phyloP scores from a whole-genome alignment of 2,888 invertebrate genomes.

The Apotomis turbidana region DNA sequence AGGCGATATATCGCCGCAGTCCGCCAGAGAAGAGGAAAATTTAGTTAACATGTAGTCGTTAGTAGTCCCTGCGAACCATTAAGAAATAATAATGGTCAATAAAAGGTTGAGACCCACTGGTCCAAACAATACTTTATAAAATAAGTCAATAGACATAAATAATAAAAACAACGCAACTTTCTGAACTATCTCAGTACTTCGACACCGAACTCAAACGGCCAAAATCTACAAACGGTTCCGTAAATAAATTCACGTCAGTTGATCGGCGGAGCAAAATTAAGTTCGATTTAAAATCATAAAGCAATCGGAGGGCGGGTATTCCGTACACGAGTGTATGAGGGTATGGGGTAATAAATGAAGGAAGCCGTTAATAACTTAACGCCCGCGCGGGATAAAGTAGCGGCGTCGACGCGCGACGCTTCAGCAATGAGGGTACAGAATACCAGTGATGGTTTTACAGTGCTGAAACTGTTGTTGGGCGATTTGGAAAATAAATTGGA shows the following conservation, averaged over 20 bases:
- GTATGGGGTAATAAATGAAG: constrained; percentile 49
- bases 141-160: neutral
- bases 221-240: constrained; percentile 24
- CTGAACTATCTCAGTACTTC: neutral
- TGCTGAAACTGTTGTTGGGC: constrained; percentile 20
- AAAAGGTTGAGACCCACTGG: too few relatives aligned
- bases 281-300: constrained; percentile 42
- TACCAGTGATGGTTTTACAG: constrained; percentile 22
- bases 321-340: constrained; percentile 45
- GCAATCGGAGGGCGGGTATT: constrained; percentile 43
- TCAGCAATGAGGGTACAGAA: constrained; percentile 39
- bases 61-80: too few relatives aligned
- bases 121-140: neutral
- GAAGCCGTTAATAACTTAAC: constrained; percentile 50
- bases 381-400: constrained; percentile 41
- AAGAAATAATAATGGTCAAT: too few relatives aligned
- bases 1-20: too few relatives aligned
- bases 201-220: neutral
- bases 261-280: constrained; percentile 32
- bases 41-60: too few relatives aligned
- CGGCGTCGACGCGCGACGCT: constrained; percentile 41
- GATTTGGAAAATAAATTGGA: constrained; percentile 12
- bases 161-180: too few relatives aligned
- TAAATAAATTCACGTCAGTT: constrained; percentile 36
- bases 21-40: too few relatives aligned